Percentiles rank a stretch among this genome's conserved stretches.
These are phyloP conservation scores for Cryptocephalus moraei DNA, from an alignment of 2,888 invertebrate genomes.

Conservation along the genomic window DNA sequence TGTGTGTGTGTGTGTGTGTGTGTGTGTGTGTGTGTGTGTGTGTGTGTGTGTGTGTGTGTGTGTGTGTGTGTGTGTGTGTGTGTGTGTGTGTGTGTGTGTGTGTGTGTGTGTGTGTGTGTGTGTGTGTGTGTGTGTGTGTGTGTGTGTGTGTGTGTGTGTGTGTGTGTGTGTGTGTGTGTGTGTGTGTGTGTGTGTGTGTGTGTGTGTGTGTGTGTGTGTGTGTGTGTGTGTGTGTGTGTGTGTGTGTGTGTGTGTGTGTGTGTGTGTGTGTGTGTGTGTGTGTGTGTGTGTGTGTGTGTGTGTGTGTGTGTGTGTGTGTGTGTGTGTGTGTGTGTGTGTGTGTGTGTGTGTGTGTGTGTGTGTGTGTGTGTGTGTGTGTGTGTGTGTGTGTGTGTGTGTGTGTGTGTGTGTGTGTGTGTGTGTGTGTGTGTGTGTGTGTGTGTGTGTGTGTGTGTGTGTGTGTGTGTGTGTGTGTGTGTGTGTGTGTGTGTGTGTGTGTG, in stretches of 20 bases:
- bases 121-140: conserved; percentile 1
- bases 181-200: background rate
- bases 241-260: background rate
- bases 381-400: background rate
- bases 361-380: conserved; percentile 1
- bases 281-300: background rate
- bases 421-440: background rate
- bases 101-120: background rate
- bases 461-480: background rate
- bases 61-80: background rate
- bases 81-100: conserved; percentile 1
- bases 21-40: background rate
- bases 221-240: conserved; percentile 1
- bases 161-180: background rate
- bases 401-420: conserved; percentile 1
- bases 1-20: background rate
- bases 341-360: background rate
- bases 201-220: background rate
- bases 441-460: background rate
- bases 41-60: background rate
- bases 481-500: background rate
- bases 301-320: background rate
- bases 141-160: background rate
- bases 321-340: background rate
- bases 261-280: conserved; percentile 1